Percentiles rank a stretch among this genome's conserved stretches.
phyloP scores from a whole-genome alignment of 2,113 vertebrate genomes.

The Rhadina sibilatrix region DNA sequence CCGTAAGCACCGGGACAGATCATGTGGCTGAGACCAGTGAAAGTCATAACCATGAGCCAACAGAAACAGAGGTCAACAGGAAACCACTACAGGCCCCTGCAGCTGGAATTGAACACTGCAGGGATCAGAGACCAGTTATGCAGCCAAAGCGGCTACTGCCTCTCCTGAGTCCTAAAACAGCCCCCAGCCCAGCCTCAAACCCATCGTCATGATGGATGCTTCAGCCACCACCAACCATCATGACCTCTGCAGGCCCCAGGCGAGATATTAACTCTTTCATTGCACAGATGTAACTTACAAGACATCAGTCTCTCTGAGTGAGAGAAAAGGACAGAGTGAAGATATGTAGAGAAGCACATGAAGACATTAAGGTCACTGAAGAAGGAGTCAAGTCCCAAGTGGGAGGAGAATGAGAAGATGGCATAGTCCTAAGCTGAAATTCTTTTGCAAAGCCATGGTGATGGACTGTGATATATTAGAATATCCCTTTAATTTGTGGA shows the following conservation, averaged over 20 bases:
- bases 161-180: not conserved
- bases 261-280: not conserved
- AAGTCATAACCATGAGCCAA: no score
- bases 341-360: not conserved
- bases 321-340: not conserved
- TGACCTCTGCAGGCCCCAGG: no score
- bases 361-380: not conserved
- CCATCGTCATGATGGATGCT: not conserved
- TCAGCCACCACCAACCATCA: no score
- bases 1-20: not conserved
- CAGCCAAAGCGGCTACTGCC: not conserved
- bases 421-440: not conserved
- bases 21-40: not conserved
- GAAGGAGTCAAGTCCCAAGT: not conserved
- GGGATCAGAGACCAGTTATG: not conserved
- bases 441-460: not conserved
- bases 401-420: not conserved
- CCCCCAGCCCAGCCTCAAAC: not conserved
- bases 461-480: not conserved
- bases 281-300: not conserved
- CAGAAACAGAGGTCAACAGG: no score
- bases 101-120: not conserved
- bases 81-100: no score
- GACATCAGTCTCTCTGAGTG: not conserved
- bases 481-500: not conserved